Conservation (phyloP, 23 tunicate species). For the Ascidia mentula region DNA sequence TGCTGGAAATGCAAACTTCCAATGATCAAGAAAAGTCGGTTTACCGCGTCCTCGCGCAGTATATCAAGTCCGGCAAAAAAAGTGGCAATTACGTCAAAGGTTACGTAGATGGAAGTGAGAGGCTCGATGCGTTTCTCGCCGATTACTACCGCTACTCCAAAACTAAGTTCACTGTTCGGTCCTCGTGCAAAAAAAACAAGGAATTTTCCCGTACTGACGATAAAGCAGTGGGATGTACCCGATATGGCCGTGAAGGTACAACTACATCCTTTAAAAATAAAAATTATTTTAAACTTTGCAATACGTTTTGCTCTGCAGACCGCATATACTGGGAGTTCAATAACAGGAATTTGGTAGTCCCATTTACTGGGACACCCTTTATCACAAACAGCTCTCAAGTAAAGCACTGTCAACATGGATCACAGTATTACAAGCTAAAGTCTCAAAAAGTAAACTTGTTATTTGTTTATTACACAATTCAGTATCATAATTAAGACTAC, state of each 20-base stretch:
- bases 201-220: background rate
- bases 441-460: slow-evolving; percentile 10
- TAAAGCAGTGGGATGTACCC: slow-evolving; percentile 5
- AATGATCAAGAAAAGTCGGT: slow-evolving; percentile 11
- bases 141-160: slow-evolving; percentile 25
- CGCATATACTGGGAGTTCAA: slow-evolving; percentile 70
- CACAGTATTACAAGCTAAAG: slow-evolving; percentile 45
- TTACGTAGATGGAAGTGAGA: slow-evolving; percentile 47
- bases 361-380: slow-evolving; percentile 54
- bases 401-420: slow-evolving; percentile 47
- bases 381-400: slow-evolving; percentile 46
- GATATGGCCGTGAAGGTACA: slow-evolving; percentile 59
- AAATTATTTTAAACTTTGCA: too few species aligned
- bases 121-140: slow-evolving; percentile 25
- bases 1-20: too few species aligned
- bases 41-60: slow-evolving; percentile 22
- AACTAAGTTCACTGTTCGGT: slow-evolving; percentile 44
- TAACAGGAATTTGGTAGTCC: slow-evolving; percentile 44
- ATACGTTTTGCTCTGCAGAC: slow-evolving; percentile 18
- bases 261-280: background rate
- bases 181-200: slow-evolving; percentile 45
- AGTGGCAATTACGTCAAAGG: slow-evolving; percentile 58
- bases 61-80: slow-evolving; percentile 27
- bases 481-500: too few species aligned
- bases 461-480: too few species aligned